Evolutionary conservation across 1,140 invertebrate species (phyloP), one percentile per base, ranked within the genome.

Genomic region (Scaptomyza pallida): DNA sequence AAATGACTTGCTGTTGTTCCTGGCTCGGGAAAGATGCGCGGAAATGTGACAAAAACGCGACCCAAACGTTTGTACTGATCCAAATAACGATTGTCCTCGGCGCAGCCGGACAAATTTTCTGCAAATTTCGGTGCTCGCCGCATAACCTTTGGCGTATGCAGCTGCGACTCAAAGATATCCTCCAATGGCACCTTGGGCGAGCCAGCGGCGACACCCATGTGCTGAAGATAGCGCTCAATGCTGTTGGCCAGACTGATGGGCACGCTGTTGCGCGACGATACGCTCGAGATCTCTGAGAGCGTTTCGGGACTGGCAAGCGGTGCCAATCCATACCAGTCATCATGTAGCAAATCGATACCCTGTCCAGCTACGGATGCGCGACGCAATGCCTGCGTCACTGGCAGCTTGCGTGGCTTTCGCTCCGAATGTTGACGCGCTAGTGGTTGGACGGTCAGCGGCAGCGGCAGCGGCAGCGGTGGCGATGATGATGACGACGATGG

Each of bases 271-370:
- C 93, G 89, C 6, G 93, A 94, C 61, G 92, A 93, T 26, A 94
- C 94, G 73, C 94, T 95, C 0, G 96, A 97, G 4, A 95, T 93
- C 90, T 97, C 96, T 0, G 96, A 97, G 2, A 97, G 89, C 1
- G 95, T 97, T 90, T 98, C 96, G 1, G 97, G 96, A 21, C 96
- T 96, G 1, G 97, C 97, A 16, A 98, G 86, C 0, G 97, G 96
- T 0, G 96, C 96, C 16, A 95, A 91, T 2, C 94, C 93, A 73
- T 93, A 93, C 93, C 94, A 95, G 75, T 95, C 94, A 54, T 94
- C 93, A 68, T 93, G 93, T 16, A 93, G 91, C 5, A 93, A 75
- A 70, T 94, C 93, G 2, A 93, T 78, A 43, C 90, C 70, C 17
- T 63, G 77, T 51, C 51, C 62, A 1, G 82, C 75, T 67, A 90